Evolutionary conservation across 2,888 invertebrate genomes (phyloP), one percentile per base, ranked within the genome.

Genomic region (Dryococelus australis): DNA sequence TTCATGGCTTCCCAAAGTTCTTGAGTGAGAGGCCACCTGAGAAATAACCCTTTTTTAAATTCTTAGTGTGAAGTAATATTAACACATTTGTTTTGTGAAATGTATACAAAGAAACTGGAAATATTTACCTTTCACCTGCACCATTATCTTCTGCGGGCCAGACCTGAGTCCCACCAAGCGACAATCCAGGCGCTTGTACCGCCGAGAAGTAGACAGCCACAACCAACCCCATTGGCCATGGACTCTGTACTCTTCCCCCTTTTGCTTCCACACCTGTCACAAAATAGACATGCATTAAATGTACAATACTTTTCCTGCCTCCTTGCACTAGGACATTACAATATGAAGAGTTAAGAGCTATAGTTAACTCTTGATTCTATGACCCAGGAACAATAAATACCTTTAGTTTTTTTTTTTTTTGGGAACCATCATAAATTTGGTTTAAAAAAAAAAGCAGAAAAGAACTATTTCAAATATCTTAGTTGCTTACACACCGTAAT

Each of bases 151-250:
- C 87, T 95, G 95, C 27, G 97, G 96, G 3, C 95, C 95, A 88
- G 94, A 94, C n/a, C 94, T 92, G 28, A 96, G 92, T 0, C 96
- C 96, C 65, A 94, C 91, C 65, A 93, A 92, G 88, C 93, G 93
- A 88, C 93, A 93, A 90, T 94, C 94, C 87, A 90, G 91, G 90
- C 88, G 93, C 92, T 93, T 94, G 90, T 94, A 94, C 90, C 95
- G 95, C 88, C 97, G 94, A 87, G 96, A 95, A 6, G 95, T 93
- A 0, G 97, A 96, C 87, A 97, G 94, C 98, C 98, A 99, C 86
- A 97, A 93, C 99, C 99, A 99, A n/a, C 99, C 99, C 96, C 99
- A 98, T 90, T 97, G 96, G 0, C 99, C 99, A 91, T 98, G 98
- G 83, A 99, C 96, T 89, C 99, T 95, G 92, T 99, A 99, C 91